These are phyloP conservation scores for Melitaea cinxia DNA, from an alignment of 1,140 invertebrate species.

Conservation along the genomic window DNA sequence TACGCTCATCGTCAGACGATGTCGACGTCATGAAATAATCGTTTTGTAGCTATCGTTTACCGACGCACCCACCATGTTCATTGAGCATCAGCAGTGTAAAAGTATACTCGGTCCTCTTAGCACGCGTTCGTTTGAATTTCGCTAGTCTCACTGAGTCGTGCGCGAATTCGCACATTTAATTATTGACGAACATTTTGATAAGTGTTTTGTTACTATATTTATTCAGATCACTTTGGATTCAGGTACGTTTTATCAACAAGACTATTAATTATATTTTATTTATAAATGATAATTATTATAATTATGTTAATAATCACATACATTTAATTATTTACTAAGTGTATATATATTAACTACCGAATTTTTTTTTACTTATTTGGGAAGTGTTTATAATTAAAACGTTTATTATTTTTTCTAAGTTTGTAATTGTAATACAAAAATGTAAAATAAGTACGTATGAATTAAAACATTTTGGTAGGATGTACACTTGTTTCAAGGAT, in stretches of 20 bases:
- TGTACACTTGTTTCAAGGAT: background rate
- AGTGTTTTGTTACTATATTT: conserved; percentile 15
- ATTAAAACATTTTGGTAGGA: no score
- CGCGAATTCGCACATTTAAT: conserved; percentile 15
- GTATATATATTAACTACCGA: no score
- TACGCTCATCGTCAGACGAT: conserved; percentile 3
- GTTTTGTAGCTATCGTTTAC: conserved; percentile 27
- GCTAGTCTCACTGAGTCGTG: conserved; percentile 11
- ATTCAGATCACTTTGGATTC: background rate
- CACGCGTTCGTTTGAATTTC: conserved; percentile 24
- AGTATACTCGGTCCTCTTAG: conserved; percentile 18
- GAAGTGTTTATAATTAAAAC: no score
- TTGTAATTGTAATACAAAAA: no score
- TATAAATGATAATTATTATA: no score
- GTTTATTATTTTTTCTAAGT: no score
- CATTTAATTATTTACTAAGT: no score
- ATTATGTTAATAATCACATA: background rate
- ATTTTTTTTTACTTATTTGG: no score
- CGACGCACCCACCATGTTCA: conserved; percentile 31
- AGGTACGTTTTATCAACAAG: background rate
- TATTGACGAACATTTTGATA: background rate
- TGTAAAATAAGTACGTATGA: no score
- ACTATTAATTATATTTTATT: background rate
- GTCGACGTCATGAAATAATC: conserved; percentile 29
- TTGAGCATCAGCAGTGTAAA: conserved; percentile 30